These are phyloP conservation scores for Micropoecilia bifurca DNA, from an alignment of 2,797 vertebrate genomes.

Conservation along the genomic window DNA sequence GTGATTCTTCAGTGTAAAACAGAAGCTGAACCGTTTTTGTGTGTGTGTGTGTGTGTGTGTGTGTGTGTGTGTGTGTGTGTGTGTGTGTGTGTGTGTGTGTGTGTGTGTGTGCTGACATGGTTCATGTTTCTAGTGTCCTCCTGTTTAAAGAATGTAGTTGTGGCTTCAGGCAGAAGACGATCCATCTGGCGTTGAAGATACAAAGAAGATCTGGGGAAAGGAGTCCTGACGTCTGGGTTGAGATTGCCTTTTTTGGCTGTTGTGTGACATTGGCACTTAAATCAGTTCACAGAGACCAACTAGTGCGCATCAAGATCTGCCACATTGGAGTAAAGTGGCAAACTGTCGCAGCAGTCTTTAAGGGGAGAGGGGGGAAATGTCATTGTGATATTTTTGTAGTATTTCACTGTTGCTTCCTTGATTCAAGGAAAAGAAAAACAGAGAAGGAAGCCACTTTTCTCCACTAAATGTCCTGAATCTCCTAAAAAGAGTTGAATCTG, in stretches of 20 bases:
- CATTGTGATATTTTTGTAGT: constrained; percentile 79
- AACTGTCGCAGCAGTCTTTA: constrained; percentile 76
- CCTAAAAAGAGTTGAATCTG: constrained; percentile 39
- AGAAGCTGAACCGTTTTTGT: constrained; percentile 16
- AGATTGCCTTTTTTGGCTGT: constrained; percentile 59
- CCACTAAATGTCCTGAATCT: constrained; percentile 81
- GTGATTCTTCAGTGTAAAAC: constrained; percentile 74
- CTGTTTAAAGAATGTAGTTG: neutral
- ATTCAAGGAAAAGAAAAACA: constrained; percentile 94
- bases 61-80: too few relatives aligned
- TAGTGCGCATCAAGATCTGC: constrained; percentile 81
- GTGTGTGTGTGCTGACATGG: constrained; percentile 75
- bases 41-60: too few relatives aligned
- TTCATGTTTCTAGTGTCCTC: constrained; percentile 62
- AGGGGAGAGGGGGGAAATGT: constrained; percentile 33
- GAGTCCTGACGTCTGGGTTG: constrained; percentile 41
- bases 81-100: too few relatives aligned
- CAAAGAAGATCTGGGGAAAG: constrained; percentile 31
- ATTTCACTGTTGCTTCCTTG: constrained; percentile 92
- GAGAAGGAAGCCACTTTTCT: constrained; percentile 86
- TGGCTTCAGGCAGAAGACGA: constrained; percentile 23
- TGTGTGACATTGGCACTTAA: constrained; percentile 84
- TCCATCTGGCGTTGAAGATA: constrained; percentile 44
- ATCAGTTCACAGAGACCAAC: constrained; percentile 68
- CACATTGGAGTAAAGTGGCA: constrained; percentile 74